phyloP scores from a whole-genome alignment of 2,888 invertebrate genomes.

The Cryptocephalus moraei region DNA sequence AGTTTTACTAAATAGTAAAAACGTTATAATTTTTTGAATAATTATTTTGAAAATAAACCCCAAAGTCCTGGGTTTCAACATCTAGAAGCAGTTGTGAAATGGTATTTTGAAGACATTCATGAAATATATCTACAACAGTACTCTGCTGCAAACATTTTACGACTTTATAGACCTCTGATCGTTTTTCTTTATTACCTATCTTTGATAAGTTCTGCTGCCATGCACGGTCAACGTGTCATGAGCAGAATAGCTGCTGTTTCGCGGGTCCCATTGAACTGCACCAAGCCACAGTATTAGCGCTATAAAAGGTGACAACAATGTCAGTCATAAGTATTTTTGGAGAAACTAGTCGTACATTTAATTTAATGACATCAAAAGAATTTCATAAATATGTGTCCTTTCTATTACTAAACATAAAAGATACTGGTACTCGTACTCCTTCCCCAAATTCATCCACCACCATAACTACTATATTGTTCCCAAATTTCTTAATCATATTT shows the following conservation, averaged over 20 bases:
- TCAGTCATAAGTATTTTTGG: constrained; percentile 12
- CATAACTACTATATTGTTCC: constrained; percentile 8
- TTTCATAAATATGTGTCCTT: constrained; percentile 8
- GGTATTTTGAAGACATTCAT: constrained; percentile 2
- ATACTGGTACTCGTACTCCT: constrained; percentile 9
- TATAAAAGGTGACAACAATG: constrained; percentile 6
- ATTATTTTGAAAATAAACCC: constrained; percentile 10
- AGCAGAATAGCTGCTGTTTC: constrained; percentile 5
- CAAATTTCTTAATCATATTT: too few species aligned
- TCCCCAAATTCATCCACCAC: constrained; percentile 12
- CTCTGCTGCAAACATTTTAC: constrained; percentile 6
- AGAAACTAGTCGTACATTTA: constrained; percentile 1
- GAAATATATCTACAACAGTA: constrained; percentile 7
- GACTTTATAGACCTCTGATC: constrained; percentile 3
- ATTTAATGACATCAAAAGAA: constrained; percentile 6
- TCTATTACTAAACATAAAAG: constrained; percentile 11
- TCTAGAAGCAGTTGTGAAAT: constrained; percentile 3
- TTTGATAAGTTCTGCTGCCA: constrained; percentile 6
- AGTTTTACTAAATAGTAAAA: too few species aligned
- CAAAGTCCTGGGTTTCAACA: constrained; percentile 9
- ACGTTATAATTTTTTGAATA: constrained; percentile 5
- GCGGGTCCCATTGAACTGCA: constrained; percentile 4
- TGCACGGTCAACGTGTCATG: constrained; percentile 7
- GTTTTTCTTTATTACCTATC: constrained; percentile 2
- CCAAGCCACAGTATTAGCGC: too few species aligned